Evolutionary conservation across 2,113 vertebrate species (phyloP), one percentile per base, ranked within the genome.

Genomic region (Toxostoma redivivum): DNA sequence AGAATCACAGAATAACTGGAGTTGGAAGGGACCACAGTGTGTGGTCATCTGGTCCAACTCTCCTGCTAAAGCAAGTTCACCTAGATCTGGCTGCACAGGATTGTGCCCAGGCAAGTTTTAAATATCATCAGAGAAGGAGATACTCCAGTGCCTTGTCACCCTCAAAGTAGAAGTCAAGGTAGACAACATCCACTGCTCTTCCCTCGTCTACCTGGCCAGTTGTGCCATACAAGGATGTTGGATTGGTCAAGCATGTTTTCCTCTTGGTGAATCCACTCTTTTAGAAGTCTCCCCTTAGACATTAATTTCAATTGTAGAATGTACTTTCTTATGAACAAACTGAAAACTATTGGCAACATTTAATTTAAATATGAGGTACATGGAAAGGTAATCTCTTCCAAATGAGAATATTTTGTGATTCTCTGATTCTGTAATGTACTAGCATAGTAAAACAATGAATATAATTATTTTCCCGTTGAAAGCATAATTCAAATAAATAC

Each of bases 241-340:
- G 14, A 15, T 30, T 61, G 21, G 31, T 48, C 31, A 76, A 54
- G 18, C 7, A 42, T 27, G 12, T 54, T 82, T 76, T 62, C 17
- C 31, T 22, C 21, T 54, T 76, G 31, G 23, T 35, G 21, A 48
- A 69, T 42, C 27, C 47, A 62, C 35, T 91, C 35, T 87, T 83
- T 77, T 86, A 73, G 86, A 95, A 87, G 74, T 86, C 61, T 66
- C 47, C 69, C 54, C 20, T 50, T n/a, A 66, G 62, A 83, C 47
- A 94, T 67, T 71, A 88, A 88, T 96, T 97, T 96, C 42, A 95
- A 2, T 58, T 95, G 62, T 95, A 61, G 42, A 92, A 57, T 57
- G 71, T 86, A 81, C 85, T 92, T 96, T 95, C 90, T 86, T 83
- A 76, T 47, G 95, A 97, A 95, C 57, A 92, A 92, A 88, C 80